Percentiles rank a stretch among this genome's conserved stretches.
These are phyloP conservation scores for Zaprionus lineosus DNA, from an alignment of 2,888 invertebrate species.

Conservation along the genomic window DNA sequence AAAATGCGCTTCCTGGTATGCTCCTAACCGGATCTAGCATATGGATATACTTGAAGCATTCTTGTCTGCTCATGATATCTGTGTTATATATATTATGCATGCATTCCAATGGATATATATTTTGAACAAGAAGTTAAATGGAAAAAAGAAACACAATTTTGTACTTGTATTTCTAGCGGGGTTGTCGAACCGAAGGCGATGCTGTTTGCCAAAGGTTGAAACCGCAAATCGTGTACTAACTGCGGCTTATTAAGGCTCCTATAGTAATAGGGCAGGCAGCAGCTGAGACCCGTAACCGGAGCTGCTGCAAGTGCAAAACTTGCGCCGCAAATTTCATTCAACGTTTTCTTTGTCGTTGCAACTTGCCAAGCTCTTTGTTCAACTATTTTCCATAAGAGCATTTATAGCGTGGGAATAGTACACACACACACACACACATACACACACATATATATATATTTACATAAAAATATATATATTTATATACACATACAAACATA, in stretches of 20 bases:
- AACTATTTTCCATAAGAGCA: conserved; percentile 41
- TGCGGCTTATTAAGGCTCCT: conserved; percentile 15
- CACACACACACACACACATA: no score
- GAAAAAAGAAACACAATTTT: no score
- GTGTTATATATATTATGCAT: not conserved
- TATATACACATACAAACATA: not conserved
- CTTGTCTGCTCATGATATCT: not conserved
- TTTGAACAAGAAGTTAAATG: no score
- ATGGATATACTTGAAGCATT: not conserved
- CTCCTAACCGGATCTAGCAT: conserved; percentile 1
- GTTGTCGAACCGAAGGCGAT: no score
- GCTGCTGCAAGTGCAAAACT: conserved; percentile 25
- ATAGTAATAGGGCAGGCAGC: conserved; percentile 10
- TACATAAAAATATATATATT: not conserved
- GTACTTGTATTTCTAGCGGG: no score
- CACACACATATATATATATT: conserved; percentile 8
- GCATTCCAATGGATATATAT: not conserved
- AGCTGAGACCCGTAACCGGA: conserved; percentile 25
- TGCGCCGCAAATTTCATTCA: conserved; percentile 21
- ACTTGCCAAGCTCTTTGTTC: conserved; percentile 22
- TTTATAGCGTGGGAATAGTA: conserved; percentile 56
- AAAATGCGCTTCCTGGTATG: conserved; percentile 3
- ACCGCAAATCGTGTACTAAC: conserved; percentile 2
- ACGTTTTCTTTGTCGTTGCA: conserved; percentile 13
- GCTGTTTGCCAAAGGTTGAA: conserved; percentile 2